Evolutionary conservation across 2,888 invertebrate genomes (phyloP).

Genomic region (Ferrisia virgata): DNA sequence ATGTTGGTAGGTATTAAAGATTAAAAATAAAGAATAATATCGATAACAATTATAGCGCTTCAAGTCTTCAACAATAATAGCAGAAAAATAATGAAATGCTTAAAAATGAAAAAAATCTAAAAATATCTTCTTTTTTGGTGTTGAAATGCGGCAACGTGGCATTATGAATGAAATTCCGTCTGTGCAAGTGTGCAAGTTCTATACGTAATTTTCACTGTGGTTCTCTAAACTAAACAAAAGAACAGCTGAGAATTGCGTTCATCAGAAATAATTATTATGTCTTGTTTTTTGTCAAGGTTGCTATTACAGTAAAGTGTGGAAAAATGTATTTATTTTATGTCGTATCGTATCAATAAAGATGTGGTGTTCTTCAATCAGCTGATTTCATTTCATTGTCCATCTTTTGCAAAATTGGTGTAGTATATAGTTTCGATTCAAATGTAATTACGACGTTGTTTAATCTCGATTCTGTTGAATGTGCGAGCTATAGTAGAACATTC

Average conservation of each 20-base stretch:
- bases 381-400: slow-evolving; percentile 39
- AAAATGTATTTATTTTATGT: slow-evolving; percentile 22
- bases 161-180: neutral
- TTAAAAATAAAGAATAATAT: no score
- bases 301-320: slow-evolving; percentile 22
- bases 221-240: slow-evolving; percentile 15
- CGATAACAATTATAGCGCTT: no score
- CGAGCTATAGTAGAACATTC: neutral
- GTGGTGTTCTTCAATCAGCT: slow-evolving; percentile 40
- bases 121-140: no score
- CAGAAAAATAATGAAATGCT: no score
- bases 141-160: neutral
- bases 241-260: slow-evolving; percentile 32
- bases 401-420: slow-evolving; percentile 24
- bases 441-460: slow-evolving; percentile 25
- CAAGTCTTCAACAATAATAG: no score
- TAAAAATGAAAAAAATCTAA: no score
- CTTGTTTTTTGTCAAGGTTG: slow-evolving; percentile 27
- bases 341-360: slow-evolving; percentile 20
- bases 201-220: neutral
- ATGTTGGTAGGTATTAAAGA: no score
- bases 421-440: neutral
- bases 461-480: neutral
- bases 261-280: slow-evolving; percentile 27
- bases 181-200: no score